Evolutionary conservation across 1,140 invertebrate species (phyloP), one percentile per base, ranked within the genome.

Genomic region (Ectropis grisescens): DNA sequence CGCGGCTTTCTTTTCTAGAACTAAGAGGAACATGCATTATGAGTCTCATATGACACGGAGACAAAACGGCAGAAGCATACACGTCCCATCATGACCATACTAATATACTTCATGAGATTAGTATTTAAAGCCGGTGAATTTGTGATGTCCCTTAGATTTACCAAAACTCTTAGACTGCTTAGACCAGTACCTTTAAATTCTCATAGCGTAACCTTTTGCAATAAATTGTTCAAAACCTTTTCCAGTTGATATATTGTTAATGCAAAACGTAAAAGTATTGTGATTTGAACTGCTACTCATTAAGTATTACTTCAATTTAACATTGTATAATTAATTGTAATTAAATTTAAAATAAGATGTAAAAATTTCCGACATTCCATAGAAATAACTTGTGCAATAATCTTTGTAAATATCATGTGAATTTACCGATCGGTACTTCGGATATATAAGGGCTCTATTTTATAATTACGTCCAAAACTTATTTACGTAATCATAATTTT

Each of bases 1-100:
- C 12, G 87, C 89, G 57, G 86, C 89, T n/a, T 92, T 92, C 72
- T 86, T 88, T 29, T 90, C 89, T 6, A 74, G 87, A 45, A 89
- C 88, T 48, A 88, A 87, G 53, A 84, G 90, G 34, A 90, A 91
- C 55, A 64, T 84, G 12, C 90, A 91, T 68, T 85, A 84, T 26
- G 87, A 89, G 50, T 82, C 84, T 36, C 83, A 85, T 38, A 58
- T 82, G 35, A 52, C 62, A 10, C 70, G 79, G 47, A 65, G 76
- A 27, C 61, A 67, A 15, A 72, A 69, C 25, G 62, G 59, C 9
- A 59, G 64, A 44, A 33, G 53, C n/a, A 33, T 59, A 2, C 58
- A 65, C 7, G 27, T 45, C 27, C 35, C 55, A 6, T 58, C 69
- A 57, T 76, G 71, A 76, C 59, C 50, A 52, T n/a, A n/a, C n/a